These are phyloP conservation scores for Sphecodes monilicornis DNA, from an alignment of 2,888 invertebrate genomes.

Conservation along the genomic window DNA sequence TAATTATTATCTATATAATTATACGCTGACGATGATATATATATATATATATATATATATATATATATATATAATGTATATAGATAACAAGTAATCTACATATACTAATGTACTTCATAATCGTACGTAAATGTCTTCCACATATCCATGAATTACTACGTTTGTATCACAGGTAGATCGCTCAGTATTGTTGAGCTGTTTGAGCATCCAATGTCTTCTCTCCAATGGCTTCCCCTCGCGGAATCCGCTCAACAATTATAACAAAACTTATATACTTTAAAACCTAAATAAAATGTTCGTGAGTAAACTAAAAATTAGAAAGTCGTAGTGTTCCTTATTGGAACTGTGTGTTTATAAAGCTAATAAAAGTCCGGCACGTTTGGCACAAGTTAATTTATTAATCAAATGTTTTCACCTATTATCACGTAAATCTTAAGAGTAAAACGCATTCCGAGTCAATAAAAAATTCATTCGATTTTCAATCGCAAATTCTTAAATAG, in stretches of 20 bases:
- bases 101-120: slow-evolving; percentile 10
- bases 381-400: slow-evolving; percentile 18
- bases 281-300: slow-evolving; percentile 4
- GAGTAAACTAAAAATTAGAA: slow-evolving; percentile 1
- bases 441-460: slow-evolving; percentile 16
- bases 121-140: neutral
- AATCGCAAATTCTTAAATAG: slow-evolving; percentile 31
- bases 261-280: slow-evolving; percentile 7
- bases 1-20: slow-evolving; percentile 13
- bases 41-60: too few relatives aligned
- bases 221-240: neutral
- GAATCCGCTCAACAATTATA: neutral
- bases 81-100: too few relatives aligned
- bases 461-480: slow-evolving; percentile 8
- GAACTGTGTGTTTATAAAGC: neutral
- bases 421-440: slow-evolving; percentile 5
- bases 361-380: slow-evolving; percentile 4
- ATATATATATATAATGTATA: too few relatives aligned
- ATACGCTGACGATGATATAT: neutral
- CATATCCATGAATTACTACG: slow-evolving; percentile 20
- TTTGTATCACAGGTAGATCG: slow-evolving; percentile 26
- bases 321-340: neutral
- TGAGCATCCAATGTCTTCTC: slow-evolving; percentile 10
- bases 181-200: slow-evolving; percentile 9
- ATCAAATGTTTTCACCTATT: slow-evolving; percentile 35